Evolutionary conservation across 2,113 vertebrate genomes (phyloP), one percentile per base, ranked within the genome.

Genomic region (Rhinolophus sinicus): DNA sequence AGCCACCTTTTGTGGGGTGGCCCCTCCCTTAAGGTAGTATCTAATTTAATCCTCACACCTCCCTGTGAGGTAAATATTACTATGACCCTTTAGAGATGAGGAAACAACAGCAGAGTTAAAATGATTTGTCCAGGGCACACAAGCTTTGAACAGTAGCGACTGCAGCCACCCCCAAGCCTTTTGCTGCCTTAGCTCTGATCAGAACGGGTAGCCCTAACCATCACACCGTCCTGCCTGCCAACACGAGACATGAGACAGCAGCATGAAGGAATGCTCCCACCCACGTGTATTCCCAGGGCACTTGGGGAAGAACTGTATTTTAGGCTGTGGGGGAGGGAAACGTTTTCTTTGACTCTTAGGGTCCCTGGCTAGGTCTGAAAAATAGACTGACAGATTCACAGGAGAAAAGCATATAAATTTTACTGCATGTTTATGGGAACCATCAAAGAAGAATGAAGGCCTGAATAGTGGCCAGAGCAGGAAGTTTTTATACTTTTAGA

Each of bases 211-310:
- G 8, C 76, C 26, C 24, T 28, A 5, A 85, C 58, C 35, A 24
- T 30, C 30, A 4, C 0, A 8, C 47, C 21, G 9, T 40, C 80
- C 56, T 1, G 1, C 77, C 22, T 35, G 24, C 65, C n/a, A 11
- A 6, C 38, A 13, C 0, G 4, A 69, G 60, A 16, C 65, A 13
- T 2, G 9, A 58, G 40, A 50, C 16, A 28, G 80, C 38, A 6
- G 28, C 1, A 0, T 8, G 38, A 9, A 28, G 2, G 0, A 28
- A 50, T 0, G 0, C 28, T 44, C 78, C 72, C 16, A 4, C 56
- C 18, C 9, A 5, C 0, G 5, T 1, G 1, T 18, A 12, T 19
- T 3, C 65, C 24, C 38, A 8, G 26, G 15, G 64, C 33, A 1
- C 12, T 6, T 22, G 2, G 38, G 33, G 50, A 19, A 33, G 38